These are phyloP conservation scores for Vulpes vulpes DNA, from an alignment of 2,113 vertebrate species.

Conservation along the genomic window DNA sequence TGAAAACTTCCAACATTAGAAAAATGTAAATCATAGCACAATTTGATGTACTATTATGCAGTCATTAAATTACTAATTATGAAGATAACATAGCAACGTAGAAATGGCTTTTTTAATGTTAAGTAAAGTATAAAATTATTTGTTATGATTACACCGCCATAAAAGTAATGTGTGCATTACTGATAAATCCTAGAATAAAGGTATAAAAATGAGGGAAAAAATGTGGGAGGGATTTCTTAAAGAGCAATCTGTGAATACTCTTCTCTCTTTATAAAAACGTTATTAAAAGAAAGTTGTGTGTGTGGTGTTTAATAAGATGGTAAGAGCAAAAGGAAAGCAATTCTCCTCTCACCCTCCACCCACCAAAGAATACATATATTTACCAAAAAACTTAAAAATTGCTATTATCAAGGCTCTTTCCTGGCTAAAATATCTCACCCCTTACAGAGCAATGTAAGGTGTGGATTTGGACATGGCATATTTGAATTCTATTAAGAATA, in stretches of 20 bases:
- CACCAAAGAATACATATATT: not conserved
- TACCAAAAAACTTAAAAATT: not conserved
- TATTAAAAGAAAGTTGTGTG: not conserved
- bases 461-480: not conserved
- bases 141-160: not conserved
- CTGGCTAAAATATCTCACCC: not conserved
- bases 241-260: not conserved
- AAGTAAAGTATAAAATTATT: constrained; percentile 48
- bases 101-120: constrained; percentile 38
- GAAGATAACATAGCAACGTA: not conserved
- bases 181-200: constrained; percentile 6
- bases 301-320: not conserved
- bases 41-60: not conserved
- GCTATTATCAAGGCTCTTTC: constrained; percentile 18
- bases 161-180: not conserved
- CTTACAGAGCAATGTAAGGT: constrained; percentile 11
- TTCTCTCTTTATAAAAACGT: not conserved
- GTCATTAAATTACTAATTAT: constrained; percentile 34
- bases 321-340: not conserved
- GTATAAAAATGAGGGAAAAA: not conserved
- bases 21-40: constrained; percentile 28
- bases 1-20: not conserved
- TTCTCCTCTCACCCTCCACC: not conserved
- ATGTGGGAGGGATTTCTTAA: not conserved
- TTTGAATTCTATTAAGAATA: constrained; percentile 21